Evolutionary conservation across 2,888 invertebrate genomes (phyloP).

Genomic region (Amphimallon solstitiale): DNA sequence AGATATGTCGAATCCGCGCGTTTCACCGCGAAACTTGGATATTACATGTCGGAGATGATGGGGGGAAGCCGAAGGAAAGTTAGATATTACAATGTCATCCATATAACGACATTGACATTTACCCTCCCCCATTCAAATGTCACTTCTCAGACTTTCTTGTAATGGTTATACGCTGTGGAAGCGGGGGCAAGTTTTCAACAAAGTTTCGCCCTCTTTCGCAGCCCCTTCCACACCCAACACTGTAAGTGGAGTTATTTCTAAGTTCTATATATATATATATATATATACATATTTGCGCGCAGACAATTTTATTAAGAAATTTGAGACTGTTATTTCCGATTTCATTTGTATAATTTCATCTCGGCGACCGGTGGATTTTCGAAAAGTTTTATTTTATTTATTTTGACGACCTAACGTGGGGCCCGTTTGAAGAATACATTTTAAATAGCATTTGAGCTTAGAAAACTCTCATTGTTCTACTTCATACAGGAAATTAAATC

Average conservation of each 20-base stretch:
- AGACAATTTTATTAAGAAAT: conserved; percentile 29
- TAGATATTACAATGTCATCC: conserved; percentile 39
- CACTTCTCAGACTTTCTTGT: conserved; percentile 24
- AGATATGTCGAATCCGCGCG: conserved; percentile 5
- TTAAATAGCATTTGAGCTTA: no score
- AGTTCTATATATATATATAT: conserved; percentile 3
- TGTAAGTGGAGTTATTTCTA: conserved; percentile 19
- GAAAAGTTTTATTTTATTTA: conserved; percentile 1
- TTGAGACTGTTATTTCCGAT: conserved; percentile 27
- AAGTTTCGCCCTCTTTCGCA: conserved; percentile 9
- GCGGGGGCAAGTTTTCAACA: conserved; percentile 11
- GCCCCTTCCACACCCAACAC: background rate
- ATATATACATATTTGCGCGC: conserved; percentile 8
- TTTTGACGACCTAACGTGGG: background rate
- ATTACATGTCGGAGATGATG: conserved; percentile 25
- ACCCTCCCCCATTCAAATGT: conserved; percentile 32
- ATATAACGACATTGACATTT: conserved; percentile 33
- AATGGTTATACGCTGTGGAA: conserved; percentile 22
- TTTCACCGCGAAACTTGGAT: conserved; percentile 24
- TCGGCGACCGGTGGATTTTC: conserved; percentile 4
- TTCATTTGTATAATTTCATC: conserved; percentile 26
- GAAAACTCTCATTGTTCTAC: no score
- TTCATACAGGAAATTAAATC: no score
- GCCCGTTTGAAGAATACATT: background rate
- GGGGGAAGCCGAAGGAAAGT: conserved; percentile 27